A percentile compares a stretch with the other conserved stretches of the same genome.
phyloP scores from a whole-genome alignment of 2,113 vertebrate species.

The Labeo catla region DNA sequence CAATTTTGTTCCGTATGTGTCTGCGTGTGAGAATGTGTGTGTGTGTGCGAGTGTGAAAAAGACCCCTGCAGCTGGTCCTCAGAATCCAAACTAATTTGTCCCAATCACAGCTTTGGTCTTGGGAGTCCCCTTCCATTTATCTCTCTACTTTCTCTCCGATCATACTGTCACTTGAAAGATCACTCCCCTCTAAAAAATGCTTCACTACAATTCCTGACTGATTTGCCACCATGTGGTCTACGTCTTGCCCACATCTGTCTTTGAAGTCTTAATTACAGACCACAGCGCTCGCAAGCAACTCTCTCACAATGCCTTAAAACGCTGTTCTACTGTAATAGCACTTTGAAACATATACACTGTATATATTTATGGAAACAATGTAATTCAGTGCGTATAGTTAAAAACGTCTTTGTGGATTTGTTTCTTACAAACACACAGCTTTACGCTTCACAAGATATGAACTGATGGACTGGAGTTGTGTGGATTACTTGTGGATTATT shows the following conservation, averaged over 20 bases:
- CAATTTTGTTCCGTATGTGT: constrained; percentile 38
- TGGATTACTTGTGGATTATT: neutral
- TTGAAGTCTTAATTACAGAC: constrained; percentile 37
- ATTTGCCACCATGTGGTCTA: constrained; percentile 51
- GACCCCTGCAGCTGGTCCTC: constrained; percentile 51
- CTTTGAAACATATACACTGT: neutral
- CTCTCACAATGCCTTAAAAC: neutral
- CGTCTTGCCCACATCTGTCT: constrained; percentile 37
- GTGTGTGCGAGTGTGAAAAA: constrained; percentile 33
- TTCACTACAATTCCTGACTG: constrained; percentile 39
- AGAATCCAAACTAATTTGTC: constrained; percentile 58
- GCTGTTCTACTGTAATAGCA: neutral
- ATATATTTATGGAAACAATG: neutral
- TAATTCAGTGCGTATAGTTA: neutral
- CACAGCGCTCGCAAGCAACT: neutral
- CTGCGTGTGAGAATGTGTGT: constrained; percentile 12
- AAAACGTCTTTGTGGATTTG: neutral
- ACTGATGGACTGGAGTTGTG: no score
- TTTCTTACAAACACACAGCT: neutral
- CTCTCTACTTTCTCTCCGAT: constrained; percentile 32
- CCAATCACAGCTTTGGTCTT: constrained; percentile 52
- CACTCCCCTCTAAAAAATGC: constrained; percentile 15
- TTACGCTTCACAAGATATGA: neutral
- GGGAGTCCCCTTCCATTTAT: constrained; percentile 49
- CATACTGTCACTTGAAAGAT: constrained; percentile 33